Conservation (phyloP, 2,113 vertebrate genomes). For the Bos taurus region ARS-UCD2.0 NC_037346.1:45745001-45745500, state of each 20-base stretch:
- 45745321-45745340: background rate
- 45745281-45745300: accelerated
- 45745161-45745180: background rate
- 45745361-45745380: background rate
- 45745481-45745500: background rate
- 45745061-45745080: background rate
- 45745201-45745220: background rate
- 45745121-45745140: background rate
- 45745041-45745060: background rate
- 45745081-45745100: background rate
- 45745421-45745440: background rate
- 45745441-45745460: background rate
- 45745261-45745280: background rate
- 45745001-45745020: background rate
- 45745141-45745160: background rate
- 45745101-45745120: background rate
- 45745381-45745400: no score
- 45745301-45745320: background rate
- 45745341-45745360: background rate
- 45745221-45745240: background rate
- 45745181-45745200: background rate
- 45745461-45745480: background rate
- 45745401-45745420: background rate
- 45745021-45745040: background rate
- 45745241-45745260: accelerated